Base-by-base conservation (phyloP, 2,113 vertebrate species). In the Potamarius usumacintae region DNA sequence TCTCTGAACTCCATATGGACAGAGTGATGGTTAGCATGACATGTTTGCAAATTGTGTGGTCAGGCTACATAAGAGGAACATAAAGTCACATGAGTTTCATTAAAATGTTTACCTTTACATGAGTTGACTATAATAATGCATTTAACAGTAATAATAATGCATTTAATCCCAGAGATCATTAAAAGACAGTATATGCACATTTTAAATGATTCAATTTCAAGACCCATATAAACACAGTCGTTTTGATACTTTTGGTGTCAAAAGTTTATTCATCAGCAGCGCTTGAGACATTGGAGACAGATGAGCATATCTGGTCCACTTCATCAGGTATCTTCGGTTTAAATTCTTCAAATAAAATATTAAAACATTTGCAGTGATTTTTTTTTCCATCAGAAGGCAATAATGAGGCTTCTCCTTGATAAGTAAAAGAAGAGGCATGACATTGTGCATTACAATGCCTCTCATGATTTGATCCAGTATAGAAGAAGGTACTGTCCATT, bases 1-100 rank as follows among this genome's bases (percentile, higher is more conserved):
- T 88, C 77, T 91, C 90, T 30, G n/a, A 91, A 91, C 82, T 34
- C 88, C 88, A 89, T 89, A 92, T 92, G 90, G 84, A 67, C 20
- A 53, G 63, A 86, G 14, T 83, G 27, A 62, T 14, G n/a, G 8
- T 11, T 15, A 58, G 63, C 10, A 10, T 48, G 34, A 22, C 5
- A 60, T 60, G 2, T 60, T 20, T 60, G 58, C 17, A 20, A 60
- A 60, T 69, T 69, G 10, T 27, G n/a, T 30, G 11, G n/a, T 69
- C 27, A 30, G n/a, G 65, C 1, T 69, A 30, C 11, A 69, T 1
- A n/a, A 10, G 2, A 0, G n/a, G n/a, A 30, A 63, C 22, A 60
- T 62, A 22, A 57, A 57, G 55, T 63, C 22, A 10, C 20, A 65
- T 27, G n/a, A 6, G n/a, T 67, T 14, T 6, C 5, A 69, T 17